A percentile compares a stretch with the other conserved stretches of the same genome.
Evolutionary conservation across 1,140 invertebrate species (phyloP).

Genomic region (Mya arenaria): DNA sequence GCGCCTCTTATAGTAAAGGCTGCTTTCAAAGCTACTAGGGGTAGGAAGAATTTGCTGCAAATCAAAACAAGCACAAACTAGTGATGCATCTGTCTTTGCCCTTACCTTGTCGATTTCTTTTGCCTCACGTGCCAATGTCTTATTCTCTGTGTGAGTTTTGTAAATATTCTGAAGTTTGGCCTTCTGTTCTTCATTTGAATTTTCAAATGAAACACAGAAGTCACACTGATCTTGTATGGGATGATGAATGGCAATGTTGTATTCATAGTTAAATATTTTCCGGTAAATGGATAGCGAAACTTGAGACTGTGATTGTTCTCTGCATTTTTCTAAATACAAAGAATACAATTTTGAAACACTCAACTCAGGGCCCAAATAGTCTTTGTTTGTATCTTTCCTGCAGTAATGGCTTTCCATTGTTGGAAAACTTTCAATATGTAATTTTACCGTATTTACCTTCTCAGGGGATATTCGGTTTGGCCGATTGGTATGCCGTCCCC

Average conservation of each 20-base stretch:
- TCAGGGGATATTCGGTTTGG: neutral
- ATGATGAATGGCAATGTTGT: neutral
- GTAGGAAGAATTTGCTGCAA: constrained; percentile 5
- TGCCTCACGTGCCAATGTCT: neutral
- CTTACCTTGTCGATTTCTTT: constrained; percentile 8
- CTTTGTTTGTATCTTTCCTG: neutral
- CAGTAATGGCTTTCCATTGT: constrained; percentile 17
- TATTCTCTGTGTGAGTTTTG: neutral
- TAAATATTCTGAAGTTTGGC: neutral
- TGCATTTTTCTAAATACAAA: constrained; percentile 4
- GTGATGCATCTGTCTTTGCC: neutral
- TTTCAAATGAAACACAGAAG: neutral
- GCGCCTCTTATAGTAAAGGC: neutral
- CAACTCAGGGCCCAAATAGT: neutral
- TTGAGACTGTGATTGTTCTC: neutral
- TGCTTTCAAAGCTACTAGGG: neutral
- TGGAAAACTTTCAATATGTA: constrained; percentile 8
- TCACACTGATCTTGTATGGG: constrained; percentile 33
- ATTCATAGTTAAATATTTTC: neutral
- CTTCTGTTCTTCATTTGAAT: neutral
- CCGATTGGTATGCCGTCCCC: neutral
- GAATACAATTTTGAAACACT: constrained; percentile 11
- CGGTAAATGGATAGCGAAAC: neutral
- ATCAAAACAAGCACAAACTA: neutral
- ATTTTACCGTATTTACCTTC: neutral